Percentiles rank a stretch among this genome's conserved stretches.
Conservation (phyloP, 1,140 invertebrate species). For the Drosophila eugracilis region DNA sequence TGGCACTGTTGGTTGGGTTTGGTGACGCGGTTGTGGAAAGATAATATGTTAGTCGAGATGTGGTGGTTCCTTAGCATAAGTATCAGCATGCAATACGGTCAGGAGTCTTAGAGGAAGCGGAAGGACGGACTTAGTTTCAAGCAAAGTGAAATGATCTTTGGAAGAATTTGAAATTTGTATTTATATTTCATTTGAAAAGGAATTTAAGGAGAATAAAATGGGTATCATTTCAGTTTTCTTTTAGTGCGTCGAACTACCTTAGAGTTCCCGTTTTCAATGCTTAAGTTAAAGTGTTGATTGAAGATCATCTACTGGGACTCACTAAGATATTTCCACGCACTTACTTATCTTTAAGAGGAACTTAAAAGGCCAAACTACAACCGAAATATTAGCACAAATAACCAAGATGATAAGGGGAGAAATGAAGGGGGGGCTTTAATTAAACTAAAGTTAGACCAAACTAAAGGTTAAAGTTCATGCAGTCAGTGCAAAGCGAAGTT, state of each 20-base stretch:
- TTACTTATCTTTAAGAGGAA: conserved; percentile 52
- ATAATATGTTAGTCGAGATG: conserved; percentile 66
- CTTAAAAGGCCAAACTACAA: conserved; percentile 69
- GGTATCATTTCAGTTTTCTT: conserved; percentile 62
- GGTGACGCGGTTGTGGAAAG: conserved; percentile 15
- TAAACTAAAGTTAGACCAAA: conserved; percentile 53
- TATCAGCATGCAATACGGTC: conserved; percentile 60
- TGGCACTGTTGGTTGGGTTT: conserved; percentile 89
- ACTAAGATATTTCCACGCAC: conserved; percentile 44
- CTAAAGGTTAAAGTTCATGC: conserved; percentile 55
- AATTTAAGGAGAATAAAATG: not conserved
- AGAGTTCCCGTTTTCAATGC: not conserved
- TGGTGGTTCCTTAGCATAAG: conserved; percentile 7
- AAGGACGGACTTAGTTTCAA: conserved; percentile 60
- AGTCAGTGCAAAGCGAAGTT: conserved; percentile 62
- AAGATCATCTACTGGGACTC: not conserved
- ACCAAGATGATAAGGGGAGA: conserved; percentile 74
- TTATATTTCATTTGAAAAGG: not conserved
- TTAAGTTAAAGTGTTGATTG: not conserved
- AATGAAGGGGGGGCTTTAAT: conserved; percentile 53
- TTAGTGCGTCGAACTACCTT: conserved; percentile 45
- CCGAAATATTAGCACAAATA: conserved; percentile 63
- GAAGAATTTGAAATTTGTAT: not conserved
- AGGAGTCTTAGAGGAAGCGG: conserved; percentile 32
- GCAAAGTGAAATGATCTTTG: conserved; percentile 53